Conservation (phyloP, 1,140 invertebrate genomes). For the Heliothis subflexa region DNA sequence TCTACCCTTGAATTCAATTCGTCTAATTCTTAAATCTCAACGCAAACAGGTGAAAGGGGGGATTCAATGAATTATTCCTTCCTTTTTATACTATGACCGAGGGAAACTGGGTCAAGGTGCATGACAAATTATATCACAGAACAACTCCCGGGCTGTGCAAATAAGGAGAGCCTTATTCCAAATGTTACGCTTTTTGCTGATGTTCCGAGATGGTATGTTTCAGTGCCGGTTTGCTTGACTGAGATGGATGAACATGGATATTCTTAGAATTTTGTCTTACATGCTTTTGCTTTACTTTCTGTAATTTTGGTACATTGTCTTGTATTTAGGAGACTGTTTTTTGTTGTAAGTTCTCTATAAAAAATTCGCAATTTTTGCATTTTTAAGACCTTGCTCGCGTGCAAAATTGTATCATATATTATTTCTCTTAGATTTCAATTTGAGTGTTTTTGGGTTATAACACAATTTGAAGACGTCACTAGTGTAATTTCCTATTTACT, state of each 20-base stretch:
- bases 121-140: constrained; percentile 72
- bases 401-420: too few species aligned
- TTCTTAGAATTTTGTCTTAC: constrained; percentile 36
- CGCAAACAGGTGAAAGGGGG: constrained; percentile 48
- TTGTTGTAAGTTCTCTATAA: too few species aligned
- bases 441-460: too few species aligned
- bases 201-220: constrained; percentile 41
- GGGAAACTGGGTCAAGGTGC: constrained; percentile 74
- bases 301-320: not conserved
- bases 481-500: not conserved
- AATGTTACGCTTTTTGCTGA: constrained; percentile 61
- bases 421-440: too few species aligned
- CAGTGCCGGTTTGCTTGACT: constrained; percentile 41
- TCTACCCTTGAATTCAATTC: constrained; percentile 41
- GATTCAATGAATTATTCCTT: constrained; percentile 56
- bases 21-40: constrained; percentile 50
- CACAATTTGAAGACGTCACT: not conserved
- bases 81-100: constrained; percentile 55
- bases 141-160: constrained; percentile 66
- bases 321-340: not conserved
- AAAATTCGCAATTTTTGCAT: too few species aligned
- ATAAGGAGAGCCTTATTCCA: constrained; percentile 71
- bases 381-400: too few species aligned
- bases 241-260: constrained; percentile 43
- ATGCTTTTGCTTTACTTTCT: constrained; percentile 1